Conservation (phyloP, 2,888 invertebrate genomes). For the Camponotus fellah region DNA sequence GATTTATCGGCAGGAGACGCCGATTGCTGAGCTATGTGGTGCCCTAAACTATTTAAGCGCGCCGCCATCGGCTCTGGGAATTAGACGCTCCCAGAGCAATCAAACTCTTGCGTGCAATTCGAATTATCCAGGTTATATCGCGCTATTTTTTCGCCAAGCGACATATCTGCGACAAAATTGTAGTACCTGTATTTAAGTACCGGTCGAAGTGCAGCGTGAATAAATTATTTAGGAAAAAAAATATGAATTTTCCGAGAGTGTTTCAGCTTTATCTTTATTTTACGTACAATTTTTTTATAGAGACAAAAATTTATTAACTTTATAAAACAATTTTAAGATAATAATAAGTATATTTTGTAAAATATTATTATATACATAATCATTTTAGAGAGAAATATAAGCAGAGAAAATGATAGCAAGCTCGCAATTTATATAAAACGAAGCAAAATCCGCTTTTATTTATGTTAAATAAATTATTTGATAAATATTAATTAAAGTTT, state of each 20-base stretch:
- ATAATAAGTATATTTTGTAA: no score
- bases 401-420: not conserved
- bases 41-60: slow-evolving; percentile 47
- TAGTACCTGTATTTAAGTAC: not conserved
- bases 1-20: slow-evolving; percentile 61
- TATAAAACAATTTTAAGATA: not conserved
- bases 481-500: not conserved
- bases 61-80: slow-evolving; percentile 31
- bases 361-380: not conserved
- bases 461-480: not conserved
- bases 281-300: not conserved
- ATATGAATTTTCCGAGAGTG: not conserved
- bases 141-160: slow-evolving; percentile 5
- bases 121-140: slow-evolving; percentile 30
- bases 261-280: not conserved
- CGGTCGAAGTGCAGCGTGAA: not conserved
- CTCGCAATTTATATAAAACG: not conserved
- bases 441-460: not conserved
- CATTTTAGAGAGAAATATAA: not conserved
- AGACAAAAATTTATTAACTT: not conserved
- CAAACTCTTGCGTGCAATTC: slow-evolving; percentile 38
- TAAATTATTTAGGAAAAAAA: not conserved
- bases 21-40: slow-evolving; percentile 55
- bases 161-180: not conserved
- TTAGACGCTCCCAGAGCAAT: slow-evolving; percentile 44